phyloP scores from a whole-genome alignment of 1,140 invertebrate genomes.

The Acromyrmex echinatior region DNA sequence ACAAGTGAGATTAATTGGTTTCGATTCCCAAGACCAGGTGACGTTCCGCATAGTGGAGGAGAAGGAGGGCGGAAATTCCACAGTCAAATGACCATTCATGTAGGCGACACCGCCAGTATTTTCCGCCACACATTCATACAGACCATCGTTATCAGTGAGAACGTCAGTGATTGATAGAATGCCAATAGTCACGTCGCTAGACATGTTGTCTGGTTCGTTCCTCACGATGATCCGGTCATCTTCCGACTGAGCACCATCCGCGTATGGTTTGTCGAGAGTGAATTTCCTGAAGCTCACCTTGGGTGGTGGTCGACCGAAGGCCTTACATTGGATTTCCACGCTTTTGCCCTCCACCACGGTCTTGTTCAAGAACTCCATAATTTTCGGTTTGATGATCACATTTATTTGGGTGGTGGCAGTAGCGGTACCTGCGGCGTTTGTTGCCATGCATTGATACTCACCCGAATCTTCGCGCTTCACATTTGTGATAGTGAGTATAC shows the following conservation, averaged over 20 bases:
- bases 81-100: conserved; percentile 93
- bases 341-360: conserved; percentile 89
- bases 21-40: conserved; percentile 93
- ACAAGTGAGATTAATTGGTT: conserved; percentile 94
- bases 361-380: conserved; percentile 92
- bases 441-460: conserved; percentile 93
- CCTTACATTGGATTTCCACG: conserved; percentile 91
- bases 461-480: conserved; percentile 93
- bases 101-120: conserved; percentile 92
- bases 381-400: conserved; percentile 92
- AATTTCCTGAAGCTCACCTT: conserved; percentile 91
- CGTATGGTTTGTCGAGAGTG: conserved; percentile 87
- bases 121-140: conserved; percentile 95
- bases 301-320: conserved; percentile 92
- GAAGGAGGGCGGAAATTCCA: conserved; percentile 94
- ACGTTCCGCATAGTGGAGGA: conserved; percentile 90
- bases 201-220: conserved; percentile 87
- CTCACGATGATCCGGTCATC: conserved; percentile 89
- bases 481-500: conserved; percentile 91
- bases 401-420: conserved; percentile 89
- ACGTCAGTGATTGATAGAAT: conserved; percentile 87
- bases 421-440: conserved; percentile 92
- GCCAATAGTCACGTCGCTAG: conserved; percentile 88
- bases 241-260: conserved; percentile 88
- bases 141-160: conserved; percentile 92